phyloP scores from a whole-genome alignment of 2,797 vertebrate genomes.

The Pogonophryne albipinna region DNA sequence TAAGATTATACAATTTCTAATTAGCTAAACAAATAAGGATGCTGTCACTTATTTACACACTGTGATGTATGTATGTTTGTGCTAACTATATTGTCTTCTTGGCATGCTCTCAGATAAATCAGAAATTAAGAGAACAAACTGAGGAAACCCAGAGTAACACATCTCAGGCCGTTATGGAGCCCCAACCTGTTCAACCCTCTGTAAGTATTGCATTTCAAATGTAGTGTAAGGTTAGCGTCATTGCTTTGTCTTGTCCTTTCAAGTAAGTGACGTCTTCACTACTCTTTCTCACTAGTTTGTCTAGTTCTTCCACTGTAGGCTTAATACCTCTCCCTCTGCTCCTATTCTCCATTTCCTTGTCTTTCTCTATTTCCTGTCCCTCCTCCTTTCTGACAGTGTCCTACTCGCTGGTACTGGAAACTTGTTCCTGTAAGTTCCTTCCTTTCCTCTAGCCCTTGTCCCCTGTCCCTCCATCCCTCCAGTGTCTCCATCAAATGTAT shows the following conservation, averaged over 20 bases:
- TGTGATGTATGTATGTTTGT: background rate
- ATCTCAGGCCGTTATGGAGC: constrained; percentile 74
- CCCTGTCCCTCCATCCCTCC: constrained; percentile 74
- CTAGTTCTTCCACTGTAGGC: constrained; percentile 59
- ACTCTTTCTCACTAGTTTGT: constrained; percentile 66
- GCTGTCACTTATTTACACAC: background rate
- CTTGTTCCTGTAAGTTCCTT: constrained; percentile 90
- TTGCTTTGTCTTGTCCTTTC: constrained; percentile 41
- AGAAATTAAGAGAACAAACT: constrained; percentile 84
- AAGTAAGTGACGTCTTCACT: constrained; percentile 35
- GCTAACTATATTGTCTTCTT: constrained; percentile 14
- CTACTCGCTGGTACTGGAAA: constrained; percentile 90
- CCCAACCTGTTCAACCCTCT: constrained; percentile 85
- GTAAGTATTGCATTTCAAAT: constrained; percentile 74
- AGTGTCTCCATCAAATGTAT: constrained; percentile 75
- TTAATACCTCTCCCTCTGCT: constrained; percentile 80
- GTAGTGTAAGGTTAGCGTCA: background rate
- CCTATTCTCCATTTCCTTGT: constrained; percentile 83
- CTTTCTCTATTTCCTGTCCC: constrained; percentile 68
- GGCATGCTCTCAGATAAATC: constrained; percentile 85
- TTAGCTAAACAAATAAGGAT: constrained; percentile 7
- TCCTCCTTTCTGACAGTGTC: constrained; percentile 83
- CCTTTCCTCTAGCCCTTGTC: constrained; percentile 75
- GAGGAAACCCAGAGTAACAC: constrained; percentile 83
- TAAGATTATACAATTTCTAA: background rate